Conservation (phyloP, 2,113 vertebrate species). For the Psammodynastes pulverulentus region DNA sequence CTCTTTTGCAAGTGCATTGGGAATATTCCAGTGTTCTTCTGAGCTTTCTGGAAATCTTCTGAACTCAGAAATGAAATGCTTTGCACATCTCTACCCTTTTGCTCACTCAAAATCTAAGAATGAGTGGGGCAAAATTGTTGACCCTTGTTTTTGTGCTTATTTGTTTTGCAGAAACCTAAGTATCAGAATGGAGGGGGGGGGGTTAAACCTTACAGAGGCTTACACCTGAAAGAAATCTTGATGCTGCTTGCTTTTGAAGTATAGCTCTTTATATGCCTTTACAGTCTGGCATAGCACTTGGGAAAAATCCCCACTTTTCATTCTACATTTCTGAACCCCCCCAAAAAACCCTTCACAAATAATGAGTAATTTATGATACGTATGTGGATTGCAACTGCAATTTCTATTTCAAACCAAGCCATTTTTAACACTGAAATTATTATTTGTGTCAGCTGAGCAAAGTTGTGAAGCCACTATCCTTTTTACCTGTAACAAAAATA, state of each 20-base stretch:
- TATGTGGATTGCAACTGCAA: not conserved
- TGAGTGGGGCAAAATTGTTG: not conserved
- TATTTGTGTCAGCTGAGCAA: not conserved
- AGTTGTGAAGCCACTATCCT: not conserved
- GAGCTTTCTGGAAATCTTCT: not conserved
- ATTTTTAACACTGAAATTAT: not conserved
- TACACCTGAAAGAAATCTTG: not conserved
- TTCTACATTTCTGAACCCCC: not conserved
- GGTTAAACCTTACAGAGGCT: not conserved
- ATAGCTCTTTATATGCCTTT: not conserved
- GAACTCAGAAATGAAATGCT: not conserved
- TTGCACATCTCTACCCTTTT: not conserved
- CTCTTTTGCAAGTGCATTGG: not conserved
- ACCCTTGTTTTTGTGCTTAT: not conserved
- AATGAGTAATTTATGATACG: not conserved
- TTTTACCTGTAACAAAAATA: not conserved
- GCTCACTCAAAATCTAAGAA: not conserved
- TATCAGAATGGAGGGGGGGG: not conserved
- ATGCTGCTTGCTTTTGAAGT: not conserved
- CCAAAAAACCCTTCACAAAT: not conserved
- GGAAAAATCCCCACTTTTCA: not conserved
- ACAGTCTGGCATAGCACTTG: not conserved
- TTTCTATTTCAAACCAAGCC: not conserved
- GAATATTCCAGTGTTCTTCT: not conserved
- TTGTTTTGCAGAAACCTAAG: not conserved